These are phyloP conservation scores for Polydrusus pterygomalis DNA, from an alignment of 2,888 invertebrate species.

Conservation along the genomic window DNA sequence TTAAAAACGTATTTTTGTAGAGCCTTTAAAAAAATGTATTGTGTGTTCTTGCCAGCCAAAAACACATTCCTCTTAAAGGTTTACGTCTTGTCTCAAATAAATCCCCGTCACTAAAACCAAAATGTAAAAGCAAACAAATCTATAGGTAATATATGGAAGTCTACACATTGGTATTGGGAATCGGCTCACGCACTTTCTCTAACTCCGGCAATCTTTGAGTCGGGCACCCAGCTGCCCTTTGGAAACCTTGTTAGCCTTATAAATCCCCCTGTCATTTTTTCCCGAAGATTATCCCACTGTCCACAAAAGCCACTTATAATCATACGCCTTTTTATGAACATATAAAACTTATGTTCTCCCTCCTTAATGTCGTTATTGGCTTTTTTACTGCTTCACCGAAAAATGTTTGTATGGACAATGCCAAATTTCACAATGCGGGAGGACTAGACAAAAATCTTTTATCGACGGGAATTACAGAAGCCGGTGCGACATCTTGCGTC, in stretches of 20 bases:
- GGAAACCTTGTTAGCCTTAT: constrained; percentile 69
- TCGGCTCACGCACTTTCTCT: constrained; percentile 66
- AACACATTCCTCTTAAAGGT: background rate
- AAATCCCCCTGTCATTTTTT: constrained; percentile 69
- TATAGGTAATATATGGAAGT: constrained; percentile 54
- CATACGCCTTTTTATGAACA: constrained; percentile 71
- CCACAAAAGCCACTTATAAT: constrained; percentile 71
- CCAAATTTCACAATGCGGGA: background rate
- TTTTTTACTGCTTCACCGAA: constrained; percentile 48
- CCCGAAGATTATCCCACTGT: constrained; percentile 67
- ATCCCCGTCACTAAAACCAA: constrained; percentile 37
- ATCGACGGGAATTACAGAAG: too few species aligned
- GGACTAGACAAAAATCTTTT: background rate
- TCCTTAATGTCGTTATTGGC: constrained; percentile 44
- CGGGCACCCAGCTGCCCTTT: constrained; percentile 64
- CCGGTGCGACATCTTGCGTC: too few species aligned
- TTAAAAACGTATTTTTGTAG: background rate
- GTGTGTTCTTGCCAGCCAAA: background rate
- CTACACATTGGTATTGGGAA: constrained; percentile 59
- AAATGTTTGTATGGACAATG: constrained; percentile 16
- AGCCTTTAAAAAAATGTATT: too few species aligned
- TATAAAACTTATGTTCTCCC: constrained; percentile 61
- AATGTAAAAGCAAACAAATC: constrained; percentile 54
- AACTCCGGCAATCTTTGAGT: constrained; percentile 70
- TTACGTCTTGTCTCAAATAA: constrained; percentile 35